These are phyloP conservation scores for Gymnoscelis rufifasciata DNA, from an alignment of 2,888 invertebrate genomes.

Conservation along the genomic window DNA sequence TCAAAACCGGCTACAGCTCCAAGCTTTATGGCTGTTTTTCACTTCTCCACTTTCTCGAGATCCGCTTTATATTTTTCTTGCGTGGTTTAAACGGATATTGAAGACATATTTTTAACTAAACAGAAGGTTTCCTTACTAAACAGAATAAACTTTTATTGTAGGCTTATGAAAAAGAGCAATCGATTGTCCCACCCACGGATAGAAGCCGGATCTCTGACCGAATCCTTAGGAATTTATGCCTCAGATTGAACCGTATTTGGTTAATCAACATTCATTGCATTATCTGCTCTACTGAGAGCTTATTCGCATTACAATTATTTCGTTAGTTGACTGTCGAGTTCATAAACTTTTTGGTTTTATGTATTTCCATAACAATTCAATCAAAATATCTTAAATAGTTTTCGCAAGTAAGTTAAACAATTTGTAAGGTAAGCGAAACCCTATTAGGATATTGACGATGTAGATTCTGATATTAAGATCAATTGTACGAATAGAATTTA, in stretches of 20 bases:
- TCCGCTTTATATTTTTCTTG: constrained; percentile 6
- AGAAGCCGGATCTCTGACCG: constrained; percentile 40
- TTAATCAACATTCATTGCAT: constrained; percentile 34
- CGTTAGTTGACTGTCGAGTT: not conserved
- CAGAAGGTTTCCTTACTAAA: too few species aligned
- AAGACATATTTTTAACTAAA: too few species aligned
- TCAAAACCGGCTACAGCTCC: constrained; percentile 20
- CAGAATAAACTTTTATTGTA: too few species aligned
- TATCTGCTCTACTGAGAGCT: constrained; percentile 21
- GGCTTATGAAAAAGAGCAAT: too few species aligned
- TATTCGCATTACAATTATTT: constrained; percentile 8
- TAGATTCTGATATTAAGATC: not conserved
- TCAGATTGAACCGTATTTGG: constrained; percentile 30
- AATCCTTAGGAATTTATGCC: constrained; percentile 35
- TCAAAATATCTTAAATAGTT: not conserved
- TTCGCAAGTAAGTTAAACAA: too few species aligned
- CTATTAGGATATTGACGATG: too few species aligned
- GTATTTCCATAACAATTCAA: constrained; percentile 6
- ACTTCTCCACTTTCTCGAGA: constrained; percentile 16
- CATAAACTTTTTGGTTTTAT: constrained; percentile 12
- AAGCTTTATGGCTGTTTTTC: constrained; percentile 13
- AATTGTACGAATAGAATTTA: too few species aligned
- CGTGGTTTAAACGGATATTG: not conserved
- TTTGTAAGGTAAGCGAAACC: too few species aligned
- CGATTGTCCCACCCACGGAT: not conserved